Percentiles rank a stretch among this genome's conserved stretches.
Conservation (phyloP, 2,113 vertebrate genomes). For the Regulus satrapa region DNA sequence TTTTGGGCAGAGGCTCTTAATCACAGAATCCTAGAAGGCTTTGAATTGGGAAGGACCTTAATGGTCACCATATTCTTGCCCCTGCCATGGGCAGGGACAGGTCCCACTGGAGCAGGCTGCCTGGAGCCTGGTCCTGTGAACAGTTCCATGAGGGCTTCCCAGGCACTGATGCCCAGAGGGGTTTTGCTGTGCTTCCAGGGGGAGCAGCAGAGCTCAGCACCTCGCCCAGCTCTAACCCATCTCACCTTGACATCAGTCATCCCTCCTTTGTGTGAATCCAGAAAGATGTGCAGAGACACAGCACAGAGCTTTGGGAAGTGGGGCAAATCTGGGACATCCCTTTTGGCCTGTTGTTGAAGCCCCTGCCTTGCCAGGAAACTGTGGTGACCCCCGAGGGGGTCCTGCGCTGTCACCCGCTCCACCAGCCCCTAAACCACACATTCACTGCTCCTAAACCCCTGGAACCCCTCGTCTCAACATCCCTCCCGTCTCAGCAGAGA, state of each 20-base stretch:
- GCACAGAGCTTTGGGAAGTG: background rate
- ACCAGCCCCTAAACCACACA: fast-evolving
- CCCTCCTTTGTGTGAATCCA: background rate
- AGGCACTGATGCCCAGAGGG: background rate
- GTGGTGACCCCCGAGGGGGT: fast-evolving
- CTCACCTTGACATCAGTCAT: background rate
- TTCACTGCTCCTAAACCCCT: fast-evolving
- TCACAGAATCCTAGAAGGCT: background rate
- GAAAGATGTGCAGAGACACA: fast-evolving
- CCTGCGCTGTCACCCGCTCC: fast-evolving
- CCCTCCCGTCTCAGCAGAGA: background rate
- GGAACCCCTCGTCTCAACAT: fast-evolving
- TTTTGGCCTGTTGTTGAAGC: background rate
- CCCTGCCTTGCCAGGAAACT: background rate
- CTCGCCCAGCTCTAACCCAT: background rate
- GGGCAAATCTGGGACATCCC: background rate
- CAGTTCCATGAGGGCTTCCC: background rate
- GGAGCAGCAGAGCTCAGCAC: background rate
- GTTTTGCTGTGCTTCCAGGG: background rate
- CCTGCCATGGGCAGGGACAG: background rate
- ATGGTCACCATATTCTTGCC: background rate
- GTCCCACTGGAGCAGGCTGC: background rate
- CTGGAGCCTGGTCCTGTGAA: background rate
- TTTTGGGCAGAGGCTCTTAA: background rate
- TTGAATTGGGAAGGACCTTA: background rate